These are phyloP conservation scores for Sebastes schlegelii DNA, from an alignment of 2,113 vertebrate species.

Conservation along the genomic window DNA sequence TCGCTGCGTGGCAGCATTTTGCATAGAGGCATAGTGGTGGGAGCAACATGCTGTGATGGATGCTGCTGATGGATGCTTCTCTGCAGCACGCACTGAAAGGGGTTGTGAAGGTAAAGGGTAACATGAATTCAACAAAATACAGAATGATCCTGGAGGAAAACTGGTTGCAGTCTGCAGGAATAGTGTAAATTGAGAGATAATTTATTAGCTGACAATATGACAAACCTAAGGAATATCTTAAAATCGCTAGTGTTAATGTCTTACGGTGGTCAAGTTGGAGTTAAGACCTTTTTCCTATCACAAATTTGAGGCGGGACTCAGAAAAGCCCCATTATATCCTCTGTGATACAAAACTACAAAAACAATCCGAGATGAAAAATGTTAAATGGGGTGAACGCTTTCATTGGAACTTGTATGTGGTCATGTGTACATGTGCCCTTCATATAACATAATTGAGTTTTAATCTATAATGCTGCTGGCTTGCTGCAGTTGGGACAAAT, in stretches of 20 bases:
- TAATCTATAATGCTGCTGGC: constrained; percentile 28
- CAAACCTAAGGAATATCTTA: not conserved
- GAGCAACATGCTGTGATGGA: not conserved
- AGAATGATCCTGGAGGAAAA: not conserved
- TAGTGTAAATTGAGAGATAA: not conserved
- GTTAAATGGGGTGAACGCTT: not conserved
- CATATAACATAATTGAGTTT: constrained; percentile 28
- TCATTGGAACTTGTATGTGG: not conserved
- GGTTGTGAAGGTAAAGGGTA: constrained; percentile 8
- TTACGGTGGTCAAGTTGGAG: not conserved
- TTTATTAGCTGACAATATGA: not conserved
- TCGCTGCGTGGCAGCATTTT: not conserved
- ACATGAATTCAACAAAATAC: constrained; percentile 15
- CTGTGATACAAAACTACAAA: not conserved
- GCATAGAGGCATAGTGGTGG: not conserved
- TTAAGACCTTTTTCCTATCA: not conserved
- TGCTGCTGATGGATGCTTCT: constrained; percentile 24
- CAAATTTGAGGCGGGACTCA: not conserved
- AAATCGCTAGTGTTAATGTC: not conserved
- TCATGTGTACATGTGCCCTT: constrained; percentile 6
- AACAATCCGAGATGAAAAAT: not conserved
- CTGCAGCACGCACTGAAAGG: not conserved
- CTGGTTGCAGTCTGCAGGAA: not conserved
- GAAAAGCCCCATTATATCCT: not conserved
- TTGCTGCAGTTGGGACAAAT: constrained; percentile 32